Conservation (phyloP, 2,113 vertebrate species). For the Otis tarda region DNA sequence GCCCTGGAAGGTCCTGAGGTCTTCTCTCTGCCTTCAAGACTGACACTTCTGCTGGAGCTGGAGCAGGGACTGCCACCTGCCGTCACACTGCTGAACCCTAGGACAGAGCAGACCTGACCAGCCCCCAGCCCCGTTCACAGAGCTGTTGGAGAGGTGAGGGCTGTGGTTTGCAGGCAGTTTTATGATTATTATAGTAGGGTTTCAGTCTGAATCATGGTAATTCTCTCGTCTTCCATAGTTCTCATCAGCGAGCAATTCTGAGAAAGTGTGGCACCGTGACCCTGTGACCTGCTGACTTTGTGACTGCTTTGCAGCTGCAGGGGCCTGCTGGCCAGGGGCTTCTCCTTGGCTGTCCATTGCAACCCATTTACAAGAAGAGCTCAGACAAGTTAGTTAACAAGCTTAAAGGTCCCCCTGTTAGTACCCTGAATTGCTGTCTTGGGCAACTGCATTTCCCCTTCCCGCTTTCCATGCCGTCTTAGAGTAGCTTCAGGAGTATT, state of each 20-base stretch:
- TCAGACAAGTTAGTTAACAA: not conserved
- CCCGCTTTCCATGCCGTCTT: not conserved
- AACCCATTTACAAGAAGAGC: not conserved
- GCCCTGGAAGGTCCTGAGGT: not conserved
- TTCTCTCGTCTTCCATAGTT: not conserved
- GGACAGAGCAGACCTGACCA: not conserved
- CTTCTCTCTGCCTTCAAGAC: not conserved
- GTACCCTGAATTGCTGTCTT: not conserved
- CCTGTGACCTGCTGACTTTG: not conserved
- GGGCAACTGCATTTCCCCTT: not conserved
- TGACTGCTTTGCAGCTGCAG: not conserved
- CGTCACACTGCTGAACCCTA: not conserved
- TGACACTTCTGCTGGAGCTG: not conserved
- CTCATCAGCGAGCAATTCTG: not conserved
- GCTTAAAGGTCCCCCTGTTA: not conserved
- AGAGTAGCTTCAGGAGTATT: not conserved
- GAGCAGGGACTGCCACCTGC: no score
- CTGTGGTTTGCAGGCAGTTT: not conserved
- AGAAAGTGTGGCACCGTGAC: not conserved
- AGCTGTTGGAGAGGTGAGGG: not conserved
- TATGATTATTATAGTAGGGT: not conserved
- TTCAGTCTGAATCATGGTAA: constrained; percentile 13
- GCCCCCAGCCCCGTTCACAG: not conserved
- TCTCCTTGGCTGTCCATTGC: not conserved
- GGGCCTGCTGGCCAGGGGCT: not conserved